Percentiles rank a stretch among this genome's conserved stretches.
Conservation (phyloP, 2,113 vertebrate genomes). For the Camelus bactrianus region DNA sequence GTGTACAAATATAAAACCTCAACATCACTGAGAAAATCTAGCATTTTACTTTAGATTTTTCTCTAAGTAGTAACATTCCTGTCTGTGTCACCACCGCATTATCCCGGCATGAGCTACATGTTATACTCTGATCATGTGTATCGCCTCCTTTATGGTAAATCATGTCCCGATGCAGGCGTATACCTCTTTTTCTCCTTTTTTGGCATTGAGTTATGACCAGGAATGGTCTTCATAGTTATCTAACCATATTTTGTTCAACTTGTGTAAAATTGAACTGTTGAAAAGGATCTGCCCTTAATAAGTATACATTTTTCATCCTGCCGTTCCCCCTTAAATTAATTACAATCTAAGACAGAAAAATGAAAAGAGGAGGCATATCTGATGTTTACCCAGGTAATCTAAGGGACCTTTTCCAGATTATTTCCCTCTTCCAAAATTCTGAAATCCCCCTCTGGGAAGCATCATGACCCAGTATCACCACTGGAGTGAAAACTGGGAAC, state of each 20-base stretch:
- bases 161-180: neutral
- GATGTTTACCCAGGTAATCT: neutral
- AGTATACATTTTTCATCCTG: neutral
- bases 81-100: neutral
- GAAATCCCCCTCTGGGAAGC: neutral
- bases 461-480: neutral
- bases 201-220: neutral
- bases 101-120: neutral
- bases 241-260: neutral
- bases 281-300: neutral
- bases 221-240: neutral
- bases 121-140: neutral
- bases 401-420: neutral
- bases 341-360: neutral
- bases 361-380: neutral
- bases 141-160: neutral
- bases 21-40: neutral
- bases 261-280: neutral
- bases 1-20: neutral
- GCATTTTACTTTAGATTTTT: neutral
- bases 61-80: neutral
- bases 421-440: neutral
- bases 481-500: neutral
- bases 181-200: neutral
- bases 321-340: neutral